A percentile compares a stretch with the other conserved stretches of the same genome.
These are phyloP conservation scores for Tachyglossus aculeatus DNA, from an alignment of 2,797 vertebrate genomes.

Conservation along the genomic window DNA sequence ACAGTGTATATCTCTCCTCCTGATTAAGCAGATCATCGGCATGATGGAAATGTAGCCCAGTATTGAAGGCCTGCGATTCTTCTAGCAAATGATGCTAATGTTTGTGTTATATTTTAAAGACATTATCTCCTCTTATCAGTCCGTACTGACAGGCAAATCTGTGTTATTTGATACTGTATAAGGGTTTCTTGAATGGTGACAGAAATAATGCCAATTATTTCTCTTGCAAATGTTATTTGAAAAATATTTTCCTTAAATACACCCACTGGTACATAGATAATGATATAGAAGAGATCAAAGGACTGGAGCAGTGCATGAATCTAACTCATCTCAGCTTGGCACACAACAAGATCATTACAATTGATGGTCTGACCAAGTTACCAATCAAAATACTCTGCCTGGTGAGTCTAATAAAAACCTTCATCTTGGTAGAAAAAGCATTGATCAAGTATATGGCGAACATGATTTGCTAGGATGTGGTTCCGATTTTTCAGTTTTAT, in stretches of 20 bases:
- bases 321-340: slow-evolving; percentile 85
- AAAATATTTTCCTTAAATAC: slow-evolving; percentile 62
- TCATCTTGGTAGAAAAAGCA: neutral
- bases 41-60: neutral
- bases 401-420: slow-evolving; percentile 70
- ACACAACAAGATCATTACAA: slow-evolving; percentile 82
- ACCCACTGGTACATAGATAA: slow-evolving; percentile 78
- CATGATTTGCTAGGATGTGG: slow-evolving; percentile 8
- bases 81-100: neutral
- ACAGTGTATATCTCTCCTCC: neutral
- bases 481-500: slow-evolving; percentile 5
- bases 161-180: neutral
- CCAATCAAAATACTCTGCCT: slow-evolving; percentile 83
- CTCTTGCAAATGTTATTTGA: slow-evolving; percentile 9
- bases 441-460: neutral
- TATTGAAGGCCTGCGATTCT: neutral
- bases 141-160: neutral
- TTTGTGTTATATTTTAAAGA: neutral
- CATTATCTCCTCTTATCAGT: neutral
- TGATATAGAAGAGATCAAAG: slow-evolving; percentile 80
- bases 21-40: neutral
- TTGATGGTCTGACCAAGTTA: slow-evolving; percentile 76
- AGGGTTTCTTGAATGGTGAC: neutral
- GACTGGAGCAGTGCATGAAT: slow-evolving; percentile 81
- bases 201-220: neutral